Conservation (phyloP, 1,140 invertebrate species). For the Hyposmocoma kahamanoa region DNA sequence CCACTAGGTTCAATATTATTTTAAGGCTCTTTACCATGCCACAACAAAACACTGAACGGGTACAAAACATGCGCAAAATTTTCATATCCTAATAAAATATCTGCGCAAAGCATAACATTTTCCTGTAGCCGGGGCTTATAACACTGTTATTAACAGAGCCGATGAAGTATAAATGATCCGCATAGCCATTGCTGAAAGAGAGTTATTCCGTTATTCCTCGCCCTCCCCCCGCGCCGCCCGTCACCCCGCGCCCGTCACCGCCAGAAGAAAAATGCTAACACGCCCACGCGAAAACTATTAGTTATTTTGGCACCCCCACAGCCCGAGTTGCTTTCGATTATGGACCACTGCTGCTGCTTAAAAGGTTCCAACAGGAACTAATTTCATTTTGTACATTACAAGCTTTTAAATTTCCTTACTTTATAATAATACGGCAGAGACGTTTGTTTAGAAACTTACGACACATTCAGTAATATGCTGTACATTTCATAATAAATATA, state of each 20-base stretch:
- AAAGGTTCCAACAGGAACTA: constrained; percentile 10
- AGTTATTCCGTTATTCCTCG: constrained; percentile 30
- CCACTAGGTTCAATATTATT: too few species aligned
- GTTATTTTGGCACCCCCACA: constrained; percentile 69
- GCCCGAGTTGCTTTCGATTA: constrained; percentile 45
- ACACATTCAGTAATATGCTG: too few species aligned
- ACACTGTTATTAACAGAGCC: constrained; percentile 57
- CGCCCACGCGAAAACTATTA: constrained; percentile 70
- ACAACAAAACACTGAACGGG: too few species aligned
- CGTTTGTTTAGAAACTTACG: too few species aligned
- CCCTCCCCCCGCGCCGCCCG: constrained; percentile 13
- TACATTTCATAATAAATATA: too few species aligned
- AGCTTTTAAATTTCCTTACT: too few species aligned
- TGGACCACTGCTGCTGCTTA: constrained; percentile 31
- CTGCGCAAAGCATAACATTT: too few species aligned
- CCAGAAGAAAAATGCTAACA: constrained; percentile 73
- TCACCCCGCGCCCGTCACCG: constrained; percentile 53
- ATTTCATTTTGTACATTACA: constrained; percentile 2
- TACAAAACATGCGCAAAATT: too few species aligned
- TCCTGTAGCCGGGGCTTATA: too few species aligned
- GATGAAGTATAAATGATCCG: constrained; percentile 70
- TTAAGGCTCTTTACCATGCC: too few species aligned
- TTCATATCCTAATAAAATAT: too few species aligned
- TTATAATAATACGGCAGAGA: too few species aligned
- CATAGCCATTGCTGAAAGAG: constrained; percentile 50